A percentile compares a stretch with the other conserved stretches of the same genome.
Conservation (phyloP, 2,888 invertebrate species). For the Phania funesta region DNA sequence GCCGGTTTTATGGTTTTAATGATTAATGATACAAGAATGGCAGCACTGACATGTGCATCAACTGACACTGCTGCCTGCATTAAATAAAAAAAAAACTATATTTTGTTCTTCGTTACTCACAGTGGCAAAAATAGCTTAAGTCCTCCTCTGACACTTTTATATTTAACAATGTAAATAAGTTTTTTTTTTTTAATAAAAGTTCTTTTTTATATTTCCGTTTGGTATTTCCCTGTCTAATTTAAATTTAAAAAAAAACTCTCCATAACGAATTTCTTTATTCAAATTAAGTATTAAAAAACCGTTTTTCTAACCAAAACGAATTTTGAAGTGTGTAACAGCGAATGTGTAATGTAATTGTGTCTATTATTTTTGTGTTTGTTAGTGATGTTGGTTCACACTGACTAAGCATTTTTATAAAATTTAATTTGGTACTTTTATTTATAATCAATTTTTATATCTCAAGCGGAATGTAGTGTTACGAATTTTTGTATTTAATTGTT, state of each 20-base stretch:
- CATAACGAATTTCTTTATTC: constrained; percentile 56
- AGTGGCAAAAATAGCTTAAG: constrained; percentile 31
- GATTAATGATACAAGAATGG: constrained; percentile 58
- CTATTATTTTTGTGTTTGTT: constrained; percentile 6
- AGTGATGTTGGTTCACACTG: constrained; percentile 29
- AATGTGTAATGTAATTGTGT: constrained; percentile 37
- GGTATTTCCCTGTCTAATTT: neutral
- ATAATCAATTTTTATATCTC: constrained; percentile 22
- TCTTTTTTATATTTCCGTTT: constrained; percentile 29
- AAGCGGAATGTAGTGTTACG: neutral
- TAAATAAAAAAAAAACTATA: too few relatives aligned
- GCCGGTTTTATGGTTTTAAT: constrained; percentile 31
- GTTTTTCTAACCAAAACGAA: constrained; percentile 45
- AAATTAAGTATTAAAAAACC: constrained; percentile 19
- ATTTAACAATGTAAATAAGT: constrained; percentile 36
- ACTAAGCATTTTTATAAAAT: constrained; percentile 31
- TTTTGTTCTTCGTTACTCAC: too few relatives aligned
- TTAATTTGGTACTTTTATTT: constrained; percentile 37
- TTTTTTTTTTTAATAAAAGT: constrained; percentile 1
- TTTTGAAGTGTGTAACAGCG: constrained; percentile 42
- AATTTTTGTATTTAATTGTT: neutral
- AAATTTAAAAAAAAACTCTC: neutral
- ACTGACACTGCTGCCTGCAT: neutral
- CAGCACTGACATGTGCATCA: constrained; percentile 59
- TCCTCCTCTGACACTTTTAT: constrained; percentile 35